Percentiles rank a stretch among this genome's conserved stretches.
phyloP scores from a whole-genome alignment of 2,797 vertebrate genomes.

The Poeciliopsis gracilis region DNA sequence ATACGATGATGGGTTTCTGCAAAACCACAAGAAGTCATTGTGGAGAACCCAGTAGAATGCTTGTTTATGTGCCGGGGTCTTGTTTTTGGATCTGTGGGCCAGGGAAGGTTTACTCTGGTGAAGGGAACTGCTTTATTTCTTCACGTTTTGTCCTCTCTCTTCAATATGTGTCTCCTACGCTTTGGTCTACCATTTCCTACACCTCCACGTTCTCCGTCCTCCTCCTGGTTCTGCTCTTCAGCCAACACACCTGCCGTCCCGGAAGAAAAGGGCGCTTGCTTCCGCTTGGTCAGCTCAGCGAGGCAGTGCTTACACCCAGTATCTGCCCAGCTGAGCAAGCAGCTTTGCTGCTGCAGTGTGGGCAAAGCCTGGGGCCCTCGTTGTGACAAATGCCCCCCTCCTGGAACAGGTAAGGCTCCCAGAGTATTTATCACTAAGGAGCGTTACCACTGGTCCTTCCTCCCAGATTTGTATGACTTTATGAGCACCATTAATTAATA shows the following conservation, averaged over 20 bases:
- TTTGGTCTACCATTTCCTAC: slow-evolving; percentile 49
- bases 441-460: neutral
- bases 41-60: neutral
- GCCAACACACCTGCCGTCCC: slow-evolving; percentile 86
- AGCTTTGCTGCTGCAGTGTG: slow-evolving; percentile 99
- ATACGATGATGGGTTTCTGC: neutral
- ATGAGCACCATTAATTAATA: no score
- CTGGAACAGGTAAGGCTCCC: slow-evolving; percentile 92
- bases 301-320: slow-evolving; percentile 96
- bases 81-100: slow-evolving; percentile 28
- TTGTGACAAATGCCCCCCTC: slow-evolving; percentile 95
- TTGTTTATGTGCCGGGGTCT: slow-evolving; percentile 20
- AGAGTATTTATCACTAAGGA: slow-evolving; percentile 10
- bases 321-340: slow-evolving; percentile 95
- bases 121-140: slow-evolving; percentile 72
- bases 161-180: slow-evolving; percentile 50
- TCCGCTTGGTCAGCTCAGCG: slow-evolving; percentile 92
- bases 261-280: slow-evolving; percentile 97
- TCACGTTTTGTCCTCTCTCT: slow-evolving; percentile 58
- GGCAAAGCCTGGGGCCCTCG: slow-evolving; percentile 97
- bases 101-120: slow-evolving; percentile 57
- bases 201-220: slow-evolving; percentile 41
- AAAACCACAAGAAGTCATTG: neutral
- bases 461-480: no score
- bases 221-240: slow-evolving; percentile 70